Percentiles rank a stretch among this genome's conserved stretches.
These are phyloP conservation scores for Synaphobranchus kaupii DNA, from an alignment of 2,797 vertebrate genomes.

Conservation along the genomic window DNA sequence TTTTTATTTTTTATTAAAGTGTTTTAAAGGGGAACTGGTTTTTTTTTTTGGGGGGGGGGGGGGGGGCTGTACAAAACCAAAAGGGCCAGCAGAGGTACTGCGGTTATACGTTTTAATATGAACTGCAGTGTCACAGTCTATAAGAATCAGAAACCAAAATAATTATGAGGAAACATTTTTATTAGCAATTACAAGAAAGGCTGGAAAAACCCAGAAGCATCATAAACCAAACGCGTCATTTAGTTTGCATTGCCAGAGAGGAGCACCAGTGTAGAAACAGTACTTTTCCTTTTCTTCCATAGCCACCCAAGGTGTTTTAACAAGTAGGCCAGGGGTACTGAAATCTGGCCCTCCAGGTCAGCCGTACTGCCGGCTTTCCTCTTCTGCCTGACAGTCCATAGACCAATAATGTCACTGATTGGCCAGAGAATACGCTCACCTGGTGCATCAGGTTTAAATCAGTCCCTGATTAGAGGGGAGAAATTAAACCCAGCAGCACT, in stretches of 20 bases:
- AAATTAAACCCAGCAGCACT: not conserved
- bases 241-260: not conserved
- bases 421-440: too few species aligned
- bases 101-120: not conserved
- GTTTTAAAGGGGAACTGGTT: not conserved
- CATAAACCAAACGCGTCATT: not conserved
- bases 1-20: conserved; percentile 7
- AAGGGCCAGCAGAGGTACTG: too few species aligned
- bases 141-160: not conserved
- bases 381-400: not conserved
- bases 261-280: not conserved
- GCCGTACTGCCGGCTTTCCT: not conserved
- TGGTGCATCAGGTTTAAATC: not conserved
- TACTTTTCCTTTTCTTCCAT: not conserved
- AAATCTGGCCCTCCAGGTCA: not conserved
- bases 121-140: not conserved
- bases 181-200: conserved; percentile 1
- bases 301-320: not conserved
- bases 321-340: not conserved
- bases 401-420: not conserved
- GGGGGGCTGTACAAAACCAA: too few species aligned
- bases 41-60: not conserved
- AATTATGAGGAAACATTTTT: not conserved
- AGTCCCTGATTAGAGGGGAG: too few species aligned
- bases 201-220: not conserved